phyloP scores from a whole-genome alignment of 2,888 invertebrate species.

The Serrognathus titanus region DNA sequence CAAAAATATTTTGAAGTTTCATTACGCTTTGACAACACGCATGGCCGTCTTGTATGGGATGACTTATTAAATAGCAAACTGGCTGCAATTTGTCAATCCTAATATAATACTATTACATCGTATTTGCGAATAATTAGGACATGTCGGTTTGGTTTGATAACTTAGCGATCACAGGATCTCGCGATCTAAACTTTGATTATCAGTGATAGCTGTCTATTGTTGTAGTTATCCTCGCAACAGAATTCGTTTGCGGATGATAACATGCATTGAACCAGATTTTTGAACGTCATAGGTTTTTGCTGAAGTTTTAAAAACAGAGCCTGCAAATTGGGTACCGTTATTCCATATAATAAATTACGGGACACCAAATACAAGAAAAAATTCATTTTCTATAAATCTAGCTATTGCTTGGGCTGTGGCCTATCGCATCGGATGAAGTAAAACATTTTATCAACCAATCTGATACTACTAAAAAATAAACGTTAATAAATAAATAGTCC shows the following conservation, averaged over 20 bases:
- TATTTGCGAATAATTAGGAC: no score
- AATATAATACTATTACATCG: no score
- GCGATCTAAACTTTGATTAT: no score
- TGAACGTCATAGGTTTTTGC: neutral
- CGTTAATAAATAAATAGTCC: neutral
- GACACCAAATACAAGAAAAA: constrained; percentile 16
- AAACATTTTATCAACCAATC: neutral
- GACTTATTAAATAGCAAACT: no score
- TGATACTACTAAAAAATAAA: neutral
- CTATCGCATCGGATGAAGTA: constrained; percentile 1
- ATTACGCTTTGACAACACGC: no score
- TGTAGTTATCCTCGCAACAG: neutral
- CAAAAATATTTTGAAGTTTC: no score
- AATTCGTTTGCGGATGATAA: neutral
- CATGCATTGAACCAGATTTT: neutral
- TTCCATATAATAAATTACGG: constrained; percentile 11
- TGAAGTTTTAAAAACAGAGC: constrained; percentile 6
- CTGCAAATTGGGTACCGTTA: constrained; percentile 13
- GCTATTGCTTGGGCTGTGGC: constrained; percentile 6
- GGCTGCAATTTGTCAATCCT: no score
- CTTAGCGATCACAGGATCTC: no score
- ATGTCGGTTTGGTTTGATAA: no score
- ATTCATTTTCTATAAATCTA: constrained; percentile 11
- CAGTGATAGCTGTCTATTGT: neutral
- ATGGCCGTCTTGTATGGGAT: no score